phyloP scores from a whole-genome alignment of 2,797 vertebrate species.

The Sebastes flavidus region DNA sequence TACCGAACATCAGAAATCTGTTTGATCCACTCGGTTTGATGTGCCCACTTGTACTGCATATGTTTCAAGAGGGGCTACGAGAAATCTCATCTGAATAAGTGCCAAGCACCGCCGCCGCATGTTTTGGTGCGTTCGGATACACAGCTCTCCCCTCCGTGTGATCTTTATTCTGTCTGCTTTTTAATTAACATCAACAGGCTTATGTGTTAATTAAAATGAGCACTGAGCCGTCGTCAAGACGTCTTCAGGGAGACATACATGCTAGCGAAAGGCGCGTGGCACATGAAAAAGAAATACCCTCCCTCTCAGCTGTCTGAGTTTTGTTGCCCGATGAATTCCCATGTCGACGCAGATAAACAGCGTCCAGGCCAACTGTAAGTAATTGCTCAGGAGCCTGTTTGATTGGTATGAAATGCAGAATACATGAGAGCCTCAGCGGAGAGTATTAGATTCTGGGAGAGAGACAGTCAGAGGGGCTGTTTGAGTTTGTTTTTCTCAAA shows the following conservation, averaged over 20 bases:
- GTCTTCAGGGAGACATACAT: slow-evolving; percentile 70
- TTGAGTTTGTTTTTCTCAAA: not conserved
- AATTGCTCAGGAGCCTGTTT: slow-evolving; percentile 65
- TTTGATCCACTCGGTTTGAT: slow-evolving; percentile 31
- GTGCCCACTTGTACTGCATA: slow-evolving; percentile 25
- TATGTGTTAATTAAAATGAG: slow-evolving; percentile 82
- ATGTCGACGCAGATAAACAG: slow-evolving; percentile 47
- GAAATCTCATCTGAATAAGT: slow-evolving; percentile 40
- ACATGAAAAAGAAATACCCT: slow-evolving; percentile 55
- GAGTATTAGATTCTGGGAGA: slow-evolving; percentile 15
- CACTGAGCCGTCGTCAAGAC: slow-evolving; percentile 59
- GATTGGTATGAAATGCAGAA: slow-evolving; percentile 64
- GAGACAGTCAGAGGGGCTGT: not conserved
- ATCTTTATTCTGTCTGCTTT: slow-evolving; percentile 75
- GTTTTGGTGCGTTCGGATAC: slow-evolving; percentile 15
- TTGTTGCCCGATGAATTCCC: slow-evolving; percentile 59
- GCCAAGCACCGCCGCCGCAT: slow-evolving; percentile 19
- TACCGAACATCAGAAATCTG: slow-evolving; percentile 9
- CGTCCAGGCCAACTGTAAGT: slow-evolving; percentile 68
- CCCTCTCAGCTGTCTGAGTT: slow-evolving; percentile 51
- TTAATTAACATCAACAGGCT: slow-evolving; percentile 81
- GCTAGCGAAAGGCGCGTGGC: slow-evolving; percentile 48
- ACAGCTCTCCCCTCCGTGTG: slow-evolving; percentile 39
- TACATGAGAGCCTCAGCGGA: slow-evolving; percentile 33
- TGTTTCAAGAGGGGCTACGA: slow-evolving; percentile 20